Percentiles rank a stretch among this genome's conserved stretches.
phyloP scores from a whole-genome alignment of 92 coral and sea anemone species.

The Phymanthus crucifer region DNA sequence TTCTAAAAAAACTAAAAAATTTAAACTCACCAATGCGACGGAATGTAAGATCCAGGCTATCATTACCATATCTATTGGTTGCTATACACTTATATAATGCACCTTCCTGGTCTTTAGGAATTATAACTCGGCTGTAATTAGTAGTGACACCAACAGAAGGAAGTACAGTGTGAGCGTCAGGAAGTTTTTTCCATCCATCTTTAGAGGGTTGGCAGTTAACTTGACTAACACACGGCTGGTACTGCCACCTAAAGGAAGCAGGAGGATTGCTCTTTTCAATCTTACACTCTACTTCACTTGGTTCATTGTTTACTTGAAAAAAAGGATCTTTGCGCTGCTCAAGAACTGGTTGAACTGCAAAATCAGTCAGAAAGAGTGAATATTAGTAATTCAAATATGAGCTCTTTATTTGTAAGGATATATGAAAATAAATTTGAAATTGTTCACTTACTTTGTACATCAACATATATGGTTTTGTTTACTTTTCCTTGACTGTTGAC shows the following conservation, averaged over 20 bases:
- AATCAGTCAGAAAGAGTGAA: neutral
- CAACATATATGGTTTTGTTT: neutral
- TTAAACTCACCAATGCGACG: slow-evolving; percentile 56
- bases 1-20: neutral
- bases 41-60: slow-evolving; percentile 33
- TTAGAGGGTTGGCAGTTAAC: slow-evolving; percentile 33
- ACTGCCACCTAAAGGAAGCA: slow-evolving; percentile 57
- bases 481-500: neutral
- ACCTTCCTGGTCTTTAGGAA: slow-evolving; percentile 32
- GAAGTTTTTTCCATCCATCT: slow-evolving; percentile 27
- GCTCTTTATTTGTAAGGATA: too few relatives aligned
- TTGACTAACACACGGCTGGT: slow-evolving; percentile 17
- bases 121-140: slow-evolving; percentile 34
- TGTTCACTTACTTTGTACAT: slow-evolving; percentile 26
- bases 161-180: neutral
- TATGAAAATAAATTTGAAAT: neutral
- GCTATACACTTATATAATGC: slow-evolving; percentile 70
- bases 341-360: slow-evolving; percentile 33
- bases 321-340: neutral
- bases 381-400: too few relatives aligned
- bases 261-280: slow-evolving; percentile 49
- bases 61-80: slow-evolving; percentile 54
- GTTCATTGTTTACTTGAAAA: neutral
- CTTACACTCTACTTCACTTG: slow-evolving; percentile 33
- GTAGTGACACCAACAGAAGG: slow-evolving; percentile 5